Evolutionary conservation across 2,888 invertebrate genomes (phyloP), one percentile per base, ranked within the genome.

Genomic region (Proisotoma minuta): DNA sequence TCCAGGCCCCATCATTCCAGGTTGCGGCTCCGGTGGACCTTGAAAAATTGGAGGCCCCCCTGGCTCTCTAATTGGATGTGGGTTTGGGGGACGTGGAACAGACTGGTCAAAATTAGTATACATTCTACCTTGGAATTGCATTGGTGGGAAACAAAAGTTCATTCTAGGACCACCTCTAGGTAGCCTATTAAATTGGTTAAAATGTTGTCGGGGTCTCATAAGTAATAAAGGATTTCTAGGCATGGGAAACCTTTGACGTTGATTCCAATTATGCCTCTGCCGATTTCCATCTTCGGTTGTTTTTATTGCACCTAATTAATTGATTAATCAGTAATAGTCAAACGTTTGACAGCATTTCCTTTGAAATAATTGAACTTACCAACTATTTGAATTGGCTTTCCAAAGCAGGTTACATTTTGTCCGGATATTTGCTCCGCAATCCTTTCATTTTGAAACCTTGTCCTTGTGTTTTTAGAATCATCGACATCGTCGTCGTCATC

Each of bases 21-120:
- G 53, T 34, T 57, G 60, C 18, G 29, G 59, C 12, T n/a, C 26
- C 15, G 10, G 20, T 4, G n/a, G 5, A 8, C 5, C 47, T 22
- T 18, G 52, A 34, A 47, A n/a, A n/a, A n/a, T n/a, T n/a, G 63
- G 63, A 18, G 59, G 56, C 18, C 34, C 24, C 2, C 58, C 52
- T 47, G 57, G 62, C 2, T 43, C 20, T 3, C 43, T 51, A 34
- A 49, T 48, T 57, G 53, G 39, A n/a, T 53, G 48, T 2, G 53
- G 49, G 15, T 49, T 57, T 48, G 52, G 62, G 20, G 34, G 59
- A 43, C 48, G 49, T 28, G 18, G 47, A 18, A 53, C 23, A 1
- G 71, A 69, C 40, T 68, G 65, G 57, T 66, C 68, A 53, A 69
- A 71, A 61, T 69, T 69, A 15, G 69, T 66, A 40, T 69, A 71